phyloP scores from a whole-genome alignment of 1,140 invertebrate species.

The Drosophila setifemur region DNA sequence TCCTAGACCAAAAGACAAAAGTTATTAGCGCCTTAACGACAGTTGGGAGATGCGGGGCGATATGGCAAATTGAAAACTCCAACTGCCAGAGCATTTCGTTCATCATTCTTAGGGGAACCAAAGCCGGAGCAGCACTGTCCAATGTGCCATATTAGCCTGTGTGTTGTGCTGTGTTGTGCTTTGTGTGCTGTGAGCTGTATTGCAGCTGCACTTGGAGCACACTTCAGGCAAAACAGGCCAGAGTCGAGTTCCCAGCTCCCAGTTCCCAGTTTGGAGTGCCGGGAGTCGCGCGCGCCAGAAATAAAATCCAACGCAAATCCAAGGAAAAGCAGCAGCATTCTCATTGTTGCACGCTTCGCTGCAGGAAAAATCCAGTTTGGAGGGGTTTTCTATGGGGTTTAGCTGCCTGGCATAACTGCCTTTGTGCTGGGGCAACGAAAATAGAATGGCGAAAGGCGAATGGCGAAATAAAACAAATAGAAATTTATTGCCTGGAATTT shows the following conservation, averaged over 20 bases:
- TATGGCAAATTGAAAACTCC: neutral
- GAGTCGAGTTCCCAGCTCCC: no score
- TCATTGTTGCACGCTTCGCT: conserved; percentile 34
- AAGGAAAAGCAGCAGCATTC: conserved; percentile 18
- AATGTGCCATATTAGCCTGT: conserved; percentile 11
- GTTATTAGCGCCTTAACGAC: conserved; percentile 39
- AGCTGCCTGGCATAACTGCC: conserved; percentile 11
- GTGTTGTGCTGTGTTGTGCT: no score
- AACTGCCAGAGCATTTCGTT: conserved; percentile 11
- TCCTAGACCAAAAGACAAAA: conserved; percentile 30
- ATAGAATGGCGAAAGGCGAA: conserved; percentile 66
- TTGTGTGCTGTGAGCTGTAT: no score
- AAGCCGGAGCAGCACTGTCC: neutral
- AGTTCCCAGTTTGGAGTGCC: neutral
- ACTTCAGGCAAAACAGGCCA: neutral
- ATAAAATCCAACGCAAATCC: conserved; percentile 32
- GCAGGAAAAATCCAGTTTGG: neutral
- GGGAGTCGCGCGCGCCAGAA: neutral
- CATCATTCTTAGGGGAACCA: conserved; percentile 3
- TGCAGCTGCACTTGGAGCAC: conserved; percentile 12
- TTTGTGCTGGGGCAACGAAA: conserved; percentile 7
- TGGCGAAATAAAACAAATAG: conserved; percentile 77
- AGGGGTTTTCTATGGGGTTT: neutral
- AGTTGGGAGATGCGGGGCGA: conserved; percentile 1
- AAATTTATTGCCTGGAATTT: conserved; percentile 81